These are phyloP conservation scores for Prunella himalayana DNA, from an alignment of 2,113 vertebrate species.

Conservation along the genomic window DNA sequence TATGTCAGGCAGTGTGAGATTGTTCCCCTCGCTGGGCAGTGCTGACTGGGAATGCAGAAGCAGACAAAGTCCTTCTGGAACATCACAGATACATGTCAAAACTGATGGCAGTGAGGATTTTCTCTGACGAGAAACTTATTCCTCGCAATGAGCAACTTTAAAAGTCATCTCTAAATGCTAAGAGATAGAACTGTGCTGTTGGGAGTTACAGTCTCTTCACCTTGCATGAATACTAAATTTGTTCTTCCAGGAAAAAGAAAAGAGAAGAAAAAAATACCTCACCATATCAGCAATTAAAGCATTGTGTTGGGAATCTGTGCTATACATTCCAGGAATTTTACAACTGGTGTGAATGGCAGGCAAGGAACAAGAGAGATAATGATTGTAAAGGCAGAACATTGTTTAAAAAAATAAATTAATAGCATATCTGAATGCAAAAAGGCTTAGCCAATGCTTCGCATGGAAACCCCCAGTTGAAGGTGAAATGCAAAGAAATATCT, in stretches of 20 bases:
- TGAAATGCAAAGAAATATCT: slow-evolving; percentile 9
- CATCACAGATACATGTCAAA: neutral
- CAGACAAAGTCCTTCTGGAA: neutral
- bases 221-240: neutral
- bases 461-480: neutral
- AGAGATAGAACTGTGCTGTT: neutral
- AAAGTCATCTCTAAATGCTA: slow-evolving; percentile 8
- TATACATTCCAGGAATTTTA: neutral
- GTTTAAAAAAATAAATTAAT: neutral
- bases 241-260: neutral
- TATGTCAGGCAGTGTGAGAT: neutral
- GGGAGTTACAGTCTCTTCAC: neutral
- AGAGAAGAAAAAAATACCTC: neutral
- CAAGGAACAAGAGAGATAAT: neutral
- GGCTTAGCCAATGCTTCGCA: neutral
- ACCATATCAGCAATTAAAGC: neutral
- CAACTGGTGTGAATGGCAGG: neutral
- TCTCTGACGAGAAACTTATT: neutral
- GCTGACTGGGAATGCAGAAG: neutral
- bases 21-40: fast-evolving
- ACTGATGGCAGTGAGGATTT: neutral
- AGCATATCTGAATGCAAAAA: neutral
- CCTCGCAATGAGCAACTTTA: neutral
- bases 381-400: neutral
- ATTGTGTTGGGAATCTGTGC: neutral